Evolutionary conservation across 2,888 invertebrate genomes (phyloP), one percentile per base, ranked within the genome.

Genomic region (Ormia ochracea): DNA sequence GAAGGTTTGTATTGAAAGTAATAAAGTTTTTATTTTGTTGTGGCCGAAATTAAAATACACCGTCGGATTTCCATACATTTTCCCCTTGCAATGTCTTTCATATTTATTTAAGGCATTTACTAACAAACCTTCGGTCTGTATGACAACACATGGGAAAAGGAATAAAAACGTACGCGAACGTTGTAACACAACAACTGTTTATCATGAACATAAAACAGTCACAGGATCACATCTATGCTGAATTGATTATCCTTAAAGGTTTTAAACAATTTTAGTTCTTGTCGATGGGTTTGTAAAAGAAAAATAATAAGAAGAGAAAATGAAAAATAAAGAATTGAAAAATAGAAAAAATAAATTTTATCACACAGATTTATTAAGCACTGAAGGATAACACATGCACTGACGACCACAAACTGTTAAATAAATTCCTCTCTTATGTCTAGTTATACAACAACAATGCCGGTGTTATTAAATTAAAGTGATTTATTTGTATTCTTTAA

Each of bases 311-410:
- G 7, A 33, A 33, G 19, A 33, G 12, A 14, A 33, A 33, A 33
- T 9, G 21, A 48, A 48, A 21, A 33, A 33, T 45, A 21, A 7
- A 17, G 9, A 14, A n/a, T n/a, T 6, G 31, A 21, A 19, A 31
- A 45, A 19, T 33, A 31, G 21, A 48, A 58, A 14, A 70, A 77
- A 45, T 50, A 77, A 65, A 59, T 72, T 38, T 31, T 54, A 78
- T 61, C 23, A 52, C 23, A 45, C 17, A 73, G 66, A 68, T 78
- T 78, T 66, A 61, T 59, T 52, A 59, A 45, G 66, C 66, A 72
- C 48, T 68, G 72, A 72, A 72, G 50, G 54, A 48, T 48, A 72
- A 48, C 61, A 48, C 56, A 69, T 43, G 58, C 36, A 66, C n/a
- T 41, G 4, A 33, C 5, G n/a, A 31, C 17, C 31, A 33, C 56